Evolutionary conservation across 2,797 vertebrate genomes (phyloP).

Genomic region (Cyprinella venusta): DNA sequence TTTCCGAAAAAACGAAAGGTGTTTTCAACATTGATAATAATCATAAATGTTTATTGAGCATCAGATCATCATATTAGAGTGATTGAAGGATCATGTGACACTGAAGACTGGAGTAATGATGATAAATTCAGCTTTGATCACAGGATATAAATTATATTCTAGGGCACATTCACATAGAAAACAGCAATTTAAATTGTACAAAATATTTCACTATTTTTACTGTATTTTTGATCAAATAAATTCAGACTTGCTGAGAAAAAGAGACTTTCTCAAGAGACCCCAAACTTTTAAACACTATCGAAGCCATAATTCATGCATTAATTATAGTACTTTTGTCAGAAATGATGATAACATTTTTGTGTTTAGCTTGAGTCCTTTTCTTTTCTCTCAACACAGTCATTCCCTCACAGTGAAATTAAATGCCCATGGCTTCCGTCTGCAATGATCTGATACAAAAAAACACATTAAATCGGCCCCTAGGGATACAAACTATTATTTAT

Average conservation of each 20-base stretch:
- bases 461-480: not conserved
- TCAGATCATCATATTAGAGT: not conserved
- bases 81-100: not conserved
- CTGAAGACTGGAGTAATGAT: not conserved
- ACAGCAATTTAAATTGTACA: not conserved
- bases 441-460: conserved; percentile 9
- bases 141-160: not conserved
- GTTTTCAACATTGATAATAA: not conserved
- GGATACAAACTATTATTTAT: not conserved
- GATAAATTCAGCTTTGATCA: not conserved
- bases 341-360: not conserved
- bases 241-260: not conserved
- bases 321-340: not conserved
- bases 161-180: not conserved
- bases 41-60: not conserved
- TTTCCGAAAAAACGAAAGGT: no score
- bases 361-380: not conserved
- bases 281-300: no score
- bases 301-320: not conserved
- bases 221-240: not conserved
- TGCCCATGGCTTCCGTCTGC: not conserved
- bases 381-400: not conserved
- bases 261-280: no score
- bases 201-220: not conserved
- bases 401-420: not conserved